Evolutionary conservation across 2,888 invertebrate genomes (phyloP), one percentile per base, ranked within the genome.

Genomic region (Agriopis leucophaearia): DNA sequence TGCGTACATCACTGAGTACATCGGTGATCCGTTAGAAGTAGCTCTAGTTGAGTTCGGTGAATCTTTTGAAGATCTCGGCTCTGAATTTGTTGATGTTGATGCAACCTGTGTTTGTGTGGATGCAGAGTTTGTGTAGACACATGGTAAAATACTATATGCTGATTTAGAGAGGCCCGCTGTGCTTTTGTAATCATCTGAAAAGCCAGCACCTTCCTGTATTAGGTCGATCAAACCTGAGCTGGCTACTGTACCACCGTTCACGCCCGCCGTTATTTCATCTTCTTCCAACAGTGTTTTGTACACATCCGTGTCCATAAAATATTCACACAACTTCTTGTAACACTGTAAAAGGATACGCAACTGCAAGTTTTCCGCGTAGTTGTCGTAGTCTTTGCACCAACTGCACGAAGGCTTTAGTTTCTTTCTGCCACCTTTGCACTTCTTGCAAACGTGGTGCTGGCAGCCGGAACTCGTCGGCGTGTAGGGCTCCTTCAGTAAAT

Each of bases 311-410:
- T 95, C 96, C 79, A 96, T 95, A 79, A 98, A 94, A 88, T 97
- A 97, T 83, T 96, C 96, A 92, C 98, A 98, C 71, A 98, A 94
- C 83, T 97, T 97, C 88, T 97, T 97, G 85, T 98, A 98, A 90
- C 98, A 98, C 87, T 97, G 96, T 66, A 98, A 90, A 51, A 98
- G 94, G 78, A 97, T 96, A 61, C 97, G 95, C 79, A 98, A 91
- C 78, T 97, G 96, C 72, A 96, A 96, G 88, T 98, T 98, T 87
- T 98, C 97, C 61, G 95, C 95, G 87, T 98, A 98, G 72, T 96
- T 96, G 47, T 96, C 96, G 81, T 97, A 97, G 81, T 97, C 97
- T 87, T 96, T 97, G 88, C 98, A 98, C 95, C 96, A 97, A 76
- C 95, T 94, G 87, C 98, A 98, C 0, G 96, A 95, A 0, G 98